Evolutionary conservation across 2,797 vertebrate species (phyloP).

Genomic region (Valencia hispanica): DNA sequence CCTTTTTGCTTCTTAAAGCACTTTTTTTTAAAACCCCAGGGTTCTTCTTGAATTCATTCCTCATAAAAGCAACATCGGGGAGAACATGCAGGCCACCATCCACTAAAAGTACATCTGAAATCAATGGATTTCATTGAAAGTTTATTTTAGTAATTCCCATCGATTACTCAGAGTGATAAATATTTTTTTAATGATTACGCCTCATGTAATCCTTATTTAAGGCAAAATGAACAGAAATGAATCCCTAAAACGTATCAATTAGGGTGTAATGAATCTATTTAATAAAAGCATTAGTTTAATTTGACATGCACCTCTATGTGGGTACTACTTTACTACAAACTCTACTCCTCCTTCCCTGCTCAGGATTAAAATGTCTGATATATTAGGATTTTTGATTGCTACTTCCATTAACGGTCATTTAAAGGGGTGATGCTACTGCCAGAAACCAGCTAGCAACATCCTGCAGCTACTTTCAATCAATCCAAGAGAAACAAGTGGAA

Average conservation of each 20-base stretch:
- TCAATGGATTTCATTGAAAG: background rate
- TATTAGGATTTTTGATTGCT: background rate
- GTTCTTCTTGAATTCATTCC: background rate
- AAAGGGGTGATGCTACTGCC: background rate
- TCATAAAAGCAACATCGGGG: background rate
- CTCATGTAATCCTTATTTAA: background rate
- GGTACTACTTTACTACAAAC: background rate
- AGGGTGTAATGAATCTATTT: background rate
- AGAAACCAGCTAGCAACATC: background rate
- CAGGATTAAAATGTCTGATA: background rate
- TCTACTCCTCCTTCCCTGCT: background rate
- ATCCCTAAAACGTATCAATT: background rate
- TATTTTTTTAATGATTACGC: background rate
- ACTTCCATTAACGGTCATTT: background rate
- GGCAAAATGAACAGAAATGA: background rate
- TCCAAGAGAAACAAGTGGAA: conserved; percentile 2
- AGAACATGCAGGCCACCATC: background rate
- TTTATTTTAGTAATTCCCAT: background rate
- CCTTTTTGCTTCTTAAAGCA: background rate
- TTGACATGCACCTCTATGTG: background rate
- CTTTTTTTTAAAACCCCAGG: background rate
- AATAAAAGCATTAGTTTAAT: background rate
- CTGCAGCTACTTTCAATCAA: background rate
- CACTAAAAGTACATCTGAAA: background rate
- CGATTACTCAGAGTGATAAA: background rate